A percentile compares a stretch with the other conserved stretches of the same genome.
Conservation (phyloP, 2,888 invertebrate species). For the Aleiodes leptofemur region DNA sequence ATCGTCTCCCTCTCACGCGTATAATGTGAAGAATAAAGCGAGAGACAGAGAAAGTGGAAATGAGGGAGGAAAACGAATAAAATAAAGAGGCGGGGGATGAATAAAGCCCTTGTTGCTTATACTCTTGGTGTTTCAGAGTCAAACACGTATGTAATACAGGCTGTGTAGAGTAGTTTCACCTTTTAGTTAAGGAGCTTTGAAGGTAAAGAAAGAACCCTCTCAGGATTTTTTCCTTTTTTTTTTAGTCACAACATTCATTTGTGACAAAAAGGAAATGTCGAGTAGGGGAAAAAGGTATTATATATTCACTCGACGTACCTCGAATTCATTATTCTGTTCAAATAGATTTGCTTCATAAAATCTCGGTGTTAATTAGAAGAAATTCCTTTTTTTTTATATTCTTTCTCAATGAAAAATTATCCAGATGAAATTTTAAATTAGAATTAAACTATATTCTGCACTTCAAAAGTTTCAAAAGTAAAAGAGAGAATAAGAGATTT, state of each 20-base stretch:
- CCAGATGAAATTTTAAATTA: background rate
- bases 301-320: background rate
- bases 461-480: no score
- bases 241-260: conserved; percentile 5
- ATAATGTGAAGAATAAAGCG: conserved; percentile 4
- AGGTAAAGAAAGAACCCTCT: conserved; percentile 40
- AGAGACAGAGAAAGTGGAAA: conserved; percentile 2
- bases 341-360: background rate
- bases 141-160: conserved; percentile 14
- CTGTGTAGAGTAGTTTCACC: conserved; percentile 38
- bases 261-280: conserved; percentile 8
- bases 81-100: no score
- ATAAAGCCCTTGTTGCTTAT: conserved; percentile 18
- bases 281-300: conserved; percentile 10
- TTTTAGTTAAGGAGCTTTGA: conserved; percentile 46
- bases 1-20: conserved; percentile 32
- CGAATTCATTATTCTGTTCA: background rate
- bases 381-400: background rate
- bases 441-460: background rate
- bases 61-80: background rate
- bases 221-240: conserved; percentile 32
- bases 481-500: no score
- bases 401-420: background rate
- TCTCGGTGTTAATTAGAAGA: background rate
- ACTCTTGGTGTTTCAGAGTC: conserved; percentile 17